Percentiles rank a stretch among this genome's conserved stretches.
phyloP scores from a whole-genome alignment of 1,140 invertebrate species.

The Drosophila kikkawai region DNA sequence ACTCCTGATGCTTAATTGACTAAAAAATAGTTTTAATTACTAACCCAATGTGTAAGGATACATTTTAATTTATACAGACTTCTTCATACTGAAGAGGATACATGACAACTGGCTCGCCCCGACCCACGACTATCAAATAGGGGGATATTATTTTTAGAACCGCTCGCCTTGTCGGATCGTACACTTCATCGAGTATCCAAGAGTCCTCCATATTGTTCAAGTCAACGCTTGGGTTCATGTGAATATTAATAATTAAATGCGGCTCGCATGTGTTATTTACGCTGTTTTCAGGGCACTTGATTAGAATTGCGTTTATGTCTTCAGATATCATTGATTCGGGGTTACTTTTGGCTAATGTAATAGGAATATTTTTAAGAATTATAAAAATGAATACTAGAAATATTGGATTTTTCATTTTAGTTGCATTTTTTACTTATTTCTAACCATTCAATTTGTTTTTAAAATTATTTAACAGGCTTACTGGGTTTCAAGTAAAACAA shows the following conservation, averaged over 20 bases:
- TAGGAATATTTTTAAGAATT: neutral
- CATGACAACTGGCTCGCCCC: conserved; percentile 40
- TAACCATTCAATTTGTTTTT: neutral
- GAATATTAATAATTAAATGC: conserved; percentile 58
- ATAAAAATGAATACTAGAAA: conserved; percentile 2
- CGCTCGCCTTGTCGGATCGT: conserved; percentile 44
- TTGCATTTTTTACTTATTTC: neutral
- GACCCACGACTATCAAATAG: conserved; percentile 49
- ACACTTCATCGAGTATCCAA: conserved; percentile 50
- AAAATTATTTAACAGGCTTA: conserved; percentile 12
- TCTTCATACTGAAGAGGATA: conserved; percentile 42
- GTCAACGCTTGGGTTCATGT: conserved; percentile 51
- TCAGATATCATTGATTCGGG: neutral
- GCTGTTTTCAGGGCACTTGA: conserved; percentile 31
- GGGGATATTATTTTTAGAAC: conserved; percentile 53
- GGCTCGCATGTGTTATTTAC: conserved; percentile 41
- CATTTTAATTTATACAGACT: conserved; percentile 22
- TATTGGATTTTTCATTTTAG: conserved; percentile 17
- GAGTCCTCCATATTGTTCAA: conserved; percentile 34
- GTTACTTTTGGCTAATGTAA: conserved; percentile 4
- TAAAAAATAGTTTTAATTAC: neutral
- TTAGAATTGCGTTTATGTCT: conserved; percentile 49
- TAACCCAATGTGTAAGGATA: neutral
- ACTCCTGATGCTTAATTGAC: conserved; percentile 12
- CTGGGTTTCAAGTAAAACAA: neutral